A percentile compares a stretch with the other conserved stretches of the same genome.
Conservation (phyloP, 2,888 invertebrate species). For the Nephrotoma appendiculata region DNA sequence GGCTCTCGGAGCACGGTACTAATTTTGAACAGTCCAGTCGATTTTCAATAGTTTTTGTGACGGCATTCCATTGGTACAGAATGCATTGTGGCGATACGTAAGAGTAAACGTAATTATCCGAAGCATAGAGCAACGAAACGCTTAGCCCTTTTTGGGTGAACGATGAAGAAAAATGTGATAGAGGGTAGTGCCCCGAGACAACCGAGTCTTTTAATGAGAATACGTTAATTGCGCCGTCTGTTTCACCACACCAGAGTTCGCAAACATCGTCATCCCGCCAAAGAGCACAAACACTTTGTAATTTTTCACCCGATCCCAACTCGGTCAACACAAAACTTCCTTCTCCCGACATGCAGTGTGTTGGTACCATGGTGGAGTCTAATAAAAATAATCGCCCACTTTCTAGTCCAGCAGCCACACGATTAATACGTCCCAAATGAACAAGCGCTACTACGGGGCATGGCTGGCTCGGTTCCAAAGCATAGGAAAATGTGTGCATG, state of each 20-base stretch:
- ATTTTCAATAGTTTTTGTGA: constrained; percentile 49
- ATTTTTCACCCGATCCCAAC: constrained; percentile 50
- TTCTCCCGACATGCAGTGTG: constrained; percentile 48
- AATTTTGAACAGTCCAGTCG: constrained; percentile 84
- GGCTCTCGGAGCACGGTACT: constrained; percentile 80
- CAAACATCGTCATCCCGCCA: constrained; percentile 31
- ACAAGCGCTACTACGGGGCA: constrained; percentile 52
- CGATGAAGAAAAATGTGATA: constrained; percentile 44
- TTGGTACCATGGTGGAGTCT: constrained; percentile 42
- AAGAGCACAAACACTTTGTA: constrained; percentile 53
- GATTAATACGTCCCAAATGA: constrained; percentile 46
- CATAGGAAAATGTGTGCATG: constrained; percentile 43
- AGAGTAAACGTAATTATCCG: constrained; percentile 52
- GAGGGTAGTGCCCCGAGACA: constrained; percentile 56
- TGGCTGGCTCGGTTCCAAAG: constrained; percentile 51
- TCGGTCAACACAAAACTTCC: constrained; percentile 67
- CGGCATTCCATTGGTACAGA: constrained; percentile 76
- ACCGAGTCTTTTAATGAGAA: constrained; percentile 57
- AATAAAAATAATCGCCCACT: constrained; percentile 67
- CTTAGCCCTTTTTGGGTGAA: constrained; percentile 44
- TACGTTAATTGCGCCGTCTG: constrained; percentile 61
- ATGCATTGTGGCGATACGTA: constrained; percentile 78
- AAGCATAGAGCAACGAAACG: constrained; percentile 54
- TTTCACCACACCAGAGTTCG: constrained; percentile 84
- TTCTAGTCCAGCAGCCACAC: constrained; percentile 68